Conservation (phyloP, 1,140 invertebrate species). For the Drosophila kepulauana region DNA sequence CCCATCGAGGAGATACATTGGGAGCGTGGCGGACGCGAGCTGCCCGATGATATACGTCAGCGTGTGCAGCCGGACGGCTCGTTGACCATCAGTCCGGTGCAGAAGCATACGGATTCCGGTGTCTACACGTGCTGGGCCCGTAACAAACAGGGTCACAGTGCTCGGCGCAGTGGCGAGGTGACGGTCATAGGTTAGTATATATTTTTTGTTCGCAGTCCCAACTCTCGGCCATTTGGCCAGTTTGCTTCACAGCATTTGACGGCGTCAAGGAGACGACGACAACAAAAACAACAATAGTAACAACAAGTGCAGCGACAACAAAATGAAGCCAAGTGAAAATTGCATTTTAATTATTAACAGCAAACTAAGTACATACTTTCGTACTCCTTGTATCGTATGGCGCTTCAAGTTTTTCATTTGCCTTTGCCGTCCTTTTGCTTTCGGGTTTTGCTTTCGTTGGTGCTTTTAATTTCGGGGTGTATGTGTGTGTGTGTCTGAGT, state of each 20-base stretch:
- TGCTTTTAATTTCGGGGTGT: constrained; percentile 53
- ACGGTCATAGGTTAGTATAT: constrained; percentile 89
- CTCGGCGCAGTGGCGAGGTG: constrained; percentile 90
- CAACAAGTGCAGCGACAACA: constrained; percentile 24
- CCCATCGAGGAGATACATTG: constrained; percentile 93
- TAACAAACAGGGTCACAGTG: constrained; percentile 91
- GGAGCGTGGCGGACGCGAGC: constrained; percentile 90
- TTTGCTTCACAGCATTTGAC: constrained; percentile 64
- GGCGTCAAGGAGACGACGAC: constrained; percentile 30
- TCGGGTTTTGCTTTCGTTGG: constrained; percentile 46
- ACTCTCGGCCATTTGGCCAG: constrained; percentile 43
- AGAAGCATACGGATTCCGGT: constrained; percentile 91
- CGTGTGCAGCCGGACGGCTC: constrained; percentile 91
- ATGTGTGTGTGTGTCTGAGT: not conserved
- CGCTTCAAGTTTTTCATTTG: constrained; percentile 60
- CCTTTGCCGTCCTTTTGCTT: constrained; percentile 34
- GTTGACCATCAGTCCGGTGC: constrained; percentile 90
- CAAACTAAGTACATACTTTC: constrained; percentile 68
- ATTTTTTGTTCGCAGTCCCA: constrained; percentile 22
- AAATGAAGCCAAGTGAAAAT: constrained; percentile 74
- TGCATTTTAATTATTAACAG: constrained; percentile 83
- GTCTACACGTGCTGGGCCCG: constrained; percentile 91
- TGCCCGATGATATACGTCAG: constrained; percentile 93
- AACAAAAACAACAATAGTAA: constrained; percentile 7
- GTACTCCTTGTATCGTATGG: constrained; percentile 53